These are phyloP conservation scores for Trissonchulus latispiculum DNA, from an alignment of 2,888 invertebrate genomes.

Conservation along the genomic window DNA sequence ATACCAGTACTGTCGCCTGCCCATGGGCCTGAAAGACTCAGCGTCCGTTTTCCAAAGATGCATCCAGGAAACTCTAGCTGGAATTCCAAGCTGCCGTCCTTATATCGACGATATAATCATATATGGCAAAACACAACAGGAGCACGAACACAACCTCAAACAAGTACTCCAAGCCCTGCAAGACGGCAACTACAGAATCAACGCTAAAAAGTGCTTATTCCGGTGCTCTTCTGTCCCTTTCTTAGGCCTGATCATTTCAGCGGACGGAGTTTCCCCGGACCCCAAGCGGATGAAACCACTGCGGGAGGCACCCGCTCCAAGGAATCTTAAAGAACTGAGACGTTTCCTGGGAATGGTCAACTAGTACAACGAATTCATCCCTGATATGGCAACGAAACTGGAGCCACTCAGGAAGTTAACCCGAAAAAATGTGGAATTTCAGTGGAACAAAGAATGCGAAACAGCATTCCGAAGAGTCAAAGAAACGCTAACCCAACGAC, in stretches of 20 bases:
- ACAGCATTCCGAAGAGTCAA: not conserved
- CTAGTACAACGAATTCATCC: not conserved
- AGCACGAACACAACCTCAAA: constrained; percentile 31
- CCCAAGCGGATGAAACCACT: not conserved
- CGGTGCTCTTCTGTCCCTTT: not conserved
- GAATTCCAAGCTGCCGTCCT: not conserved
- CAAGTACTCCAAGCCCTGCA: constrained; percentile 2
- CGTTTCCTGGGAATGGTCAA: constrained; percentile 1
- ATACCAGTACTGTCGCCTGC: not conserved
- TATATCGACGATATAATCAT: not conserved
- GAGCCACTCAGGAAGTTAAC: not conserved
- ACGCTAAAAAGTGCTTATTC: not conserved
- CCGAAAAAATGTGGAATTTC: not conserved
- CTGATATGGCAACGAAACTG: not conserved
- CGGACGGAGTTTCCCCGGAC: not conserved
- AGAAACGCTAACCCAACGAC: not conserved
- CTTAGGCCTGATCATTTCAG: not conserved
- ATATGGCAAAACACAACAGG: not conserved
- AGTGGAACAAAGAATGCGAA: not conserved
- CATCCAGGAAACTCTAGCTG: not conserved
- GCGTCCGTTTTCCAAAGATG: not conserved
- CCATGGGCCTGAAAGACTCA: too few relatives aligned
- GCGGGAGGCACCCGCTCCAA: not conserved
- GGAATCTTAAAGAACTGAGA: constrained; percentile 2
- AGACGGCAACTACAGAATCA: not conserved